A percentile compares a stretch with the other conserved stretches of the same genome.
Conservation (phyloP, 2,888 invertebrate genomes). For the Fragum whitleyi region DNA sequence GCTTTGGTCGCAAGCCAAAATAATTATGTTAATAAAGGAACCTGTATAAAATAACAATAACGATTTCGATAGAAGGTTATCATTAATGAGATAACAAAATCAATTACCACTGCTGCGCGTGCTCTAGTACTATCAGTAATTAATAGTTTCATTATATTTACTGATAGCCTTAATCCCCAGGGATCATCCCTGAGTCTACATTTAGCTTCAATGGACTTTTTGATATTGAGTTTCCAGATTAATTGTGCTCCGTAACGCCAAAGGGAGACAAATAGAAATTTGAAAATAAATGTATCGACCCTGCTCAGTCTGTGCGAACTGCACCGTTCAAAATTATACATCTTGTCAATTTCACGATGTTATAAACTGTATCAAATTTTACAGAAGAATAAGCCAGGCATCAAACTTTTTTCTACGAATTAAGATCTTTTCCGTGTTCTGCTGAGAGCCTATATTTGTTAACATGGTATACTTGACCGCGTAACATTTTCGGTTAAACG, state of each 20-base stretch:
- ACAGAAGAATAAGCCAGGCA: no score
- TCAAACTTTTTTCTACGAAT: no score
- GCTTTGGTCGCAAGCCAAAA: no score
- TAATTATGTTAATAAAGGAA: not conserved
- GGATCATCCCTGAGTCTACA: not conserved
- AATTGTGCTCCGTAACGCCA: no score
- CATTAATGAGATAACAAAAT: conserved; percentile 1
- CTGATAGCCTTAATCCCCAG: not conserved
- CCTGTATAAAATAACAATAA: not conserved
- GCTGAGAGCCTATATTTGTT: not conserved
- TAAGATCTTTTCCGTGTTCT: not conserved
- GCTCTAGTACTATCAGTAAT: not conserved
- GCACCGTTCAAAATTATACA: no score
- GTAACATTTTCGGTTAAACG: not conserved
- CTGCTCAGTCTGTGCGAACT: no score
- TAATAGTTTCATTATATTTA: not conserved
- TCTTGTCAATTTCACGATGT: no score
- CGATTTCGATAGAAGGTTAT: not conserved
- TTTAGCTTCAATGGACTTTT: no score
- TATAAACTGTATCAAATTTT: no score
- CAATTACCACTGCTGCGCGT: not conserved
- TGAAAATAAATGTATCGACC: no score
- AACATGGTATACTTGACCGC: not conserved
- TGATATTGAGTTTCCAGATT: no score
- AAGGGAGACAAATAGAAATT: no score